These are phyloP conservation scores for Charina bottae DNA, from an alignment of 2,113 vertebrate species.

Conservation along the genomic window DNA sequence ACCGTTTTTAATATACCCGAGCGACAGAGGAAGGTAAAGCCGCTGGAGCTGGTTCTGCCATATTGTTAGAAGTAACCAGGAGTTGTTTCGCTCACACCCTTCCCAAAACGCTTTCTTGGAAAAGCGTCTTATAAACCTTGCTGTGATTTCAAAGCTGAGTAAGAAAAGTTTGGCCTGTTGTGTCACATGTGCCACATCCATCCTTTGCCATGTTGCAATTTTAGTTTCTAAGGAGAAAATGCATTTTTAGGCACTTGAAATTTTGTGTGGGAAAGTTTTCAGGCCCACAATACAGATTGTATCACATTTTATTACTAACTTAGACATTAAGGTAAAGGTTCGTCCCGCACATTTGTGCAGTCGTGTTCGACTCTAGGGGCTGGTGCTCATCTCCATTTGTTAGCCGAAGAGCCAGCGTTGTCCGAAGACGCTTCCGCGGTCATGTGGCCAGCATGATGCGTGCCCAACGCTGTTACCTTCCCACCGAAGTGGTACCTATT, in stretches of 20 bases:
- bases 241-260: background rate
- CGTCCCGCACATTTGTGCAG: too few species aligned
- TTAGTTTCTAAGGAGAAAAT: background rate
- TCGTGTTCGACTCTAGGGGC: too few species aligned
- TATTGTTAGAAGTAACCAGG: background rate
- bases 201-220: background rate
- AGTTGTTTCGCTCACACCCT: background rate
- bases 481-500: too few species aligned
- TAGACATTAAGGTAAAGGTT: background rate
- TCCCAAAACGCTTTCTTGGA: background rate
- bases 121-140: background rate
- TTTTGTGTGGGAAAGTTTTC: background rate
- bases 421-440: too few species aligned
- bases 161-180: background rate
- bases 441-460: too few species aligned
- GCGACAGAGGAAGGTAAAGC: slow-evolving; percentile 12
- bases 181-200: background rate
- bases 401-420: too few species aligned
- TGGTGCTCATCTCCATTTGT: too few species aligned
- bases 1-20: slow-evolving; percentile 16
- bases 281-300: background rate
- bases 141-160: background rate
- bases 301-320: background rate
- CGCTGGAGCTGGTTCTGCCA: background rate
- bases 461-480: too few species aligned